Evolutionary conservation across 2,113 vertebrate species (phyloP).

Genomic region (Perca schrenkii): DNA sequence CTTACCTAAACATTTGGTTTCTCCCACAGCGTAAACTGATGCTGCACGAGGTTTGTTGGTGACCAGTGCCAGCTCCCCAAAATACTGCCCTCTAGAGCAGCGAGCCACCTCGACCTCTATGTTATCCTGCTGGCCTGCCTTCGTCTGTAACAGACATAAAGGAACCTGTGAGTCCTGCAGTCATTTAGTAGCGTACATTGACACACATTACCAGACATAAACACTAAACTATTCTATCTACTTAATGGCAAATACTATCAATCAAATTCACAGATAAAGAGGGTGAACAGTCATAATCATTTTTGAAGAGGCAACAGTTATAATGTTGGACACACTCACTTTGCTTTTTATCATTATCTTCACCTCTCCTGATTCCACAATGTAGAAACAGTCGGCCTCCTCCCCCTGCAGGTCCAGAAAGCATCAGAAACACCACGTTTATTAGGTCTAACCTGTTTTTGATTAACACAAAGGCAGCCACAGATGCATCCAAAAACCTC

Average conservation of each 20-base stretch:
- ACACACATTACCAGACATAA: not conserved
- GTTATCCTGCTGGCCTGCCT: slow-evolving; percentile 85
- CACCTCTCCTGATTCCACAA: slow-evolving; percentile 94
- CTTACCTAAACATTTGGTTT: slow-evolving; percentile 94
- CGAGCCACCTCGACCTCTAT: slow-evolving; percentile 93
- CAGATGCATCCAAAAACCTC: not conserved
- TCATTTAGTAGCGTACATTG: not conserved
- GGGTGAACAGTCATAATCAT: not conserved
- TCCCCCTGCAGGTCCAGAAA: slow-evolving; percentile 86
- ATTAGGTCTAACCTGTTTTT: no score
- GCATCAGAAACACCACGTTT: not conserved
- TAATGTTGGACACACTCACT: slow-evolving; percentile 59
- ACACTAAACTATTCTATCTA: not conserved
- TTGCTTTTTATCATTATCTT: slow-evolving; percentile 88
- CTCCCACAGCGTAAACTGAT: slow-evolving; percentile 92
- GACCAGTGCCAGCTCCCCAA: slow-evolving; percentile 96
- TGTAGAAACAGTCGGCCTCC: slow-evolving; percentile 94
- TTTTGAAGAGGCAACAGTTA: not conserved
- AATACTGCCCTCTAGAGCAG: slow-evolving; percentile 93
- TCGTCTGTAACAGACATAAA: slow-evolving; percentile 81
- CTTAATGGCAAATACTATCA: not conserved
- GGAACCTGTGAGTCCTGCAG: not conserved
- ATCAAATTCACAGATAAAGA: not conserved
- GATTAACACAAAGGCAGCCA: not conserved
- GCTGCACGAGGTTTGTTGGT: slow-evolving; percentile 97